These are phyloP conservation scores for Arothron firmamentum DNA, from an alignment of 2,113 vertebrate genomes.

Conservation along the genomic window DNA sequence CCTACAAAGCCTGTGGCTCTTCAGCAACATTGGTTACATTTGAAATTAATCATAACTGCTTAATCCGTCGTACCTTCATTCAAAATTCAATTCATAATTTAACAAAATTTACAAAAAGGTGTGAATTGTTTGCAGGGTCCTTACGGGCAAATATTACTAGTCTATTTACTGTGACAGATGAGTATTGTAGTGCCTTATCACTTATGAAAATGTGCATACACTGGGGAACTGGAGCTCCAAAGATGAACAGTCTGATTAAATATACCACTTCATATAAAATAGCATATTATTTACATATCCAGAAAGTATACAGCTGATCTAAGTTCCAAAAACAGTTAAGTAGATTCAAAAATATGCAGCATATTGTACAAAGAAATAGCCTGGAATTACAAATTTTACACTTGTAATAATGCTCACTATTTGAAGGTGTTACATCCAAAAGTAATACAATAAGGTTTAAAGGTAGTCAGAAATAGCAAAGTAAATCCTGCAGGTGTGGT, in stretches of 20 bases:
- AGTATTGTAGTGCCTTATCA: slow-evolving; percentile 17
- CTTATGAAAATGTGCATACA: slow-evolving; percentile 20
- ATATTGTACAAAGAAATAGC: slow-evolving; percentile 6
- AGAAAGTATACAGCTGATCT: too few relatives aligned
- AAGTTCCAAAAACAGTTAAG: slow-evolving; percentile 19
- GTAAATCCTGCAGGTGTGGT: slow-evolving; percentile 23
- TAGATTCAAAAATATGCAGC: slow-evolving; percentile 30
- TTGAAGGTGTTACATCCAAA: slow-evolving; percentile 16
- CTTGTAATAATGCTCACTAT: not conserved
- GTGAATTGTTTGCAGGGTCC: slow-evolving; percentile 3
- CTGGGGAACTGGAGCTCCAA: slow-evolving; percentile 33
- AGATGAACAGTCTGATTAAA: slow-evolving; percentile 1
- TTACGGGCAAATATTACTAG: slow-evolving; percentile 6
- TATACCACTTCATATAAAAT: too few relatives aligned
- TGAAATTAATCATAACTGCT: too few relatives aligned
- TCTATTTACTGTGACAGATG: slow-evolving; percentile 2
- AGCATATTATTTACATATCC: too few relatives aligned
- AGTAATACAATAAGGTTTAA: slow-evolving; percentile 21
- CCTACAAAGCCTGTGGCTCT: not conserved
- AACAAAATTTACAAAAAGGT: not conserved
- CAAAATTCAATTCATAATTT: not conserved
- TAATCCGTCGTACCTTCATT: too few relatives aligned
- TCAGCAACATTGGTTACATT: not conserved
- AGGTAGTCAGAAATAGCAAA: slow-evolving; percentile 23
- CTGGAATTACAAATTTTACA: slow-evolving; percentile 13